These are phyloP conservation scores for Ptychobarbus kaznakovi DNA, from an alignment of 2,797 vertebrate species.

Conservation along the genomic window DNA sequence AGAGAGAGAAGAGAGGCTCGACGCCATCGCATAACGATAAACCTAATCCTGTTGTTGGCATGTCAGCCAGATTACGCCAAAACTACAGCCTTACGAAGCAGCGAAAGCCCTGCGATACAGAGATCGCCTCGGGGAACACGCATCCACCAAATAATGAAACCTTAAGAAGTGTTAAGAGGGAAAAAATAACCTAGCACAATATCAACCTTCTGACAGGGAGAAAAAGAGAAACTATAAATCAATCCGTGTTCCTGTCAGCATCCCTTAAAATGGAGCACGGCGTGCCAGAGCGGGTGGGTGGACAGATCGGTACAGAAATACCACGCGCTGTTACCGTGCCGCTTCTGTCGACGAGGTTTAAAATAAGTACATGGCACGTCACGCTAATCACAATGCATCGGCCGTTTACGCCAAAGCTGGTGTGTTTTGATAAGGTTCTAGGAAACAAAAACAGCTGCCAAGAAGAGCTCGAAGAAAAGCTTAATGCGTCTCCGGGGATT, in stretches of 20 bases:
- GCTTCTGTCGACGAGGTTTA: conserved; percentile 12
- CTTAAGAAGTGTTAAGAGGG: conserved; percentile 43
- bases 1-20: conserved; percentile 1
- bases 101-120: conserved; percentile 15
- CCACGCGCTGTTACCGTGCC: background rate
- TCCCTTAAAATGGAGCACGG: conserved; percentile 33
- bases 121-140: conserved; percentile 44
- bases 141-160: conserved; percentile 54
- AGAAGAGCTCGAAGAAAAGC: conserved; percentile 38
- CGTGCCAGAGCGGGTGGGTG: conserved; percentile 17
- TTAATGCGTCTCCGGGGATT: conserved; percentile 39
- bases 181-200: conserved; percentile 44
- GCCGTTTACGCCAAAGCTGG: conserved; percentile 31
- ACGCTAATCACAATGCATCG: conserved; percentile 28
- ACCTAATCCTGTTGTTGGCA: conserved; percentile 56
- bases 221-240: conserved; percentile 36
- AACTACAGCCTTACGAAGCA: conserved; percentile 33
- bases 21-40: conserved; percentile 46
- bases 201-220: conserved; percentile 16
- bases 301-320: conserved; percentile 7
- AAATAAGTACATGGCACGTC: conserved; percentile 2
- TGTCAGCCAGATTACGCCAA: conserved; percentile 52
- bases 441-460: conserved; percentile 43
- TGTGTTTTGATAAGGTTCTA: conserved; percentile 35
- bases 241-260: conserved; percentile 39